Evolutionary conservation across 2,888 invertebrate species (phyloP), one percentile per base, ranked within the genome.

Genomic region (Cerastoderma edule): DNA sequence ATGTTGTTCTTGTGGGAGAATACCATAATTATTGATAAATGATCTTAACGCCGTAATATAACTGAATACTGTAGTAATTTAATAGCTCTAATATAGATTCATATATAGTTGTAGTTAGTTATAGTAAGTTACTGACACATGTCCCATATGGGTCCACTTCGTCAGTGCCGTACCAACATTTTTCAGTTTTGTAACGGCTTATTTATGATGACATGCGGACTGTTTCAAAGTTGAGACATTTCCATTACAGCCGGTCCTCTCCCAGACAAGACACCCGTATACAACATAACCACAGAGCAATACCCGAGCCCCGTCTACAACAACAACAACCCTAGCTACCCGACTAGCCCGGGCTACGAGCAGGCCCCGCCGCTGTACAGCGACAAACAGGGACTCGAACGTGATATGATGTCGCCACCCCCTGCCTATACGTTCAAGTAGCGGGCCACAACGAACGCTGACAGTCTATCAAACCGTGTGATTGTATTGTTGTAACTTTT

Each of bases 171-270:
- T 10, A 39, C 39, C 8, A 39, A 10, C 16, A 8, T 10, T 39
- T 16, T 39, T 39, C 39, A n/a, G n/a, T 39, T 10, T 39, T 39
- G 39, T 10, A 39, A 16, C 8, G 39, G 8, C 16, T 39, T 39
- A 39, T 39, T 8, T 10, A 39, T 39, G 39, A 8, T 10, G 16
- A 39, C 8, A 39, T 10, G 39, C 39, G n/a, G n/a, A n/a, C 39
- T 10, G 39, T 39, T 39, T 39, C 8, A 10, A 8, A 39, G 39
- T 39, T 39, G 16, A 8, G 10, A 39, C 16, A 39, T 48, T 48
- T 19, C 48, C 28, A 8, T 56, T 2, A 32, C 57, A 57, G 57
- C 57, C 33, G 57, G 28, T 8, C 57, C 57, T 16, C 57, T 57
- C 2, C 57, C 57, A n/a, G 33, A 24, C 33, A 57, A 57, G 57